Base-by-base conservation (phyloP, 2,888 invertebrate species). In the Papilio protenor region DNA sequence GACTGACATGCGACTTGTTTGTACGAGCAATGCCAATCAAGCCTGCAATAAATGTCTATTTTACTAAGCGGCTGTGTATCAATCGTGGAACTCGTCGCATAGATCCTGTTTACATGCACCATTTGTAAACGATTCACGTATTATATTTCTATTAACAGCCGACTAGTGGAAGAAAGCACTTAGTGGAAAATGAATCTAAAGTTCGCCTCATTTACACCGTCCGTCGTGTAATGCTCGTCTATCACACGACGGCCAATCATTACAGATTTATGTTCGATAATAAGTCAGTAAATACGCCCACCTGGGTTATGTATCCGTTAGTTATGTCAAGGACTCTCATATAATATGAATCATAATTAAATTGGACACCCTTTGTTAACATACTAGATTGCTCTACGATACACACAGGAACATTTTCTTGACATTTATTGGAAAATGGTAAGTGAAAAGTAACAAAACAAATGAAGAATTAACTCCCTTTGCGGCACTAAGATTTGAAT, bases 221-320 rank as follows among this genome's bases (percentile, higher is more conserved):
- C 87, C 87, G 81, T 66, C 84, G 82, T 79, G 85, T 88, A 90
- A 89, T 89, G 83, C 85, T 84, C 87, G 85, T 86, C 88, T 88
- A 89, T 86, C 84, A 82, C 81, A 79, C 84, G 85, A 87, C 86
- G 85, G 84, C 82, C 89, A 87, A 90, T 91, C 91, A 90, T 90
- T 89, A 90, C 85, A 87, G 90, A 91, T 91, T 91, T 91, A 92
- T 91, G 90, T 83, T 79, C 85, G 87, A 88, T 91, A 91, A 91
- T 91, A 87, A 88, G 87, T 89, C 82, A 84, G 82, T 71, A 82
- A 33, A 73, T 77, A 84, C 88, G 84, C 87, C 87, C 84, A 87
- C 86, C 79, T 81, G 61, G 79, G 81, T 81, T 78, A 45, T 49
- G 33, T 40, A 18, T 18, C 57, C 27, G 76, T 57, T 33, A 45